Conservation (phyloP, 2,113 vertebrate species). For the Rhodinocichla rosea region DNA sequence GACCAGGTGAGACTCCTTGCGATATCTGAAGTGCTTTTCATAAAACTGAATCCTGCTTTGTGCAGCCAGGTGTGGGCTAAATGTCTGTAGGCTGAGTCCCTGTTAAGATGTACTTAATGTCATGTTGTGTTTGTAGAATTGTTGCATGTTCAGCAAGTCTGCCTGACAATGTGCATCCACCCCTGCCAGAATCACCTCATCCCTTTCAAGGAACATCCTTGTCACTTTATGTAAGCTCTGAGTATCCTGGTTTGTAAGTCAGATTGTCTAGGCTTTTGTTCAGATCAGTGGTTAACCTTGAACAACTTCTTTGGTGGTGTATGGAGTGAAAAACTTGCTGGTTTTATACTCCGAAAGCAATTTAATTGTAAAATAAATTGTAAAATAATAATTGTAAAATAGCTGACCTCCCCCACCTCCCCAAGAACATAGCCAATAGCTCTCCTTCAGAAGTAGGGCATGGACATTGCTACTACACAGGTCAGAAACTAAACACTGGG, state of each 20-base stretch:
- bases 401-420: not conserved
- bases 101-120: not conserved
- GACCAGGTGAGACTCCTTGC: not conserved
- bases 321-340: not conserved
- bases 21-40: not conserved
- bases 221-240: not conserved
- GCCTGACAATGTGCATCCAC: not conserved
- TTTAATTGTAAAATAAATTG: not conserved
- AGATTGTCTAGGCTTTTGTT: not conserved
- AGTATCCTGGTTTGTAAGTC: not conserved
- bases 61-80: not conserved
- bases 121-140: not conserved
- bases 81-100: not conserved
- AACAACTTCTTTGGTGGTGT: not conserved
- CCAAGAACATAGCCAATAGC: not conserved
- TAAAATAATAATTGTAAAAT: too few relatives aligned
- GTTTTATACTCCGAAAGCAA: not conserved
- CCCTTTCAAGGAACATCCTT: not conserved
- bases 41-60: not conserved
- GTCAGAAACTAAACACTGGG: not conserved
- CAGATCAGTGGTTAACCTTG: not conserved
- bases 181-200: not conserved
- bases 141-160: not conserved
- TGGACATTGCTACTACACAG: not conserved
- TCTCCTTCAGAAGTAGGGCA: not conserved